Evolutionary conservation across 1,140 invertebrate genomes (phyloP), one percentile per base, ranked within the genome.

Genomic region (Apis laboriosa): DNA sequence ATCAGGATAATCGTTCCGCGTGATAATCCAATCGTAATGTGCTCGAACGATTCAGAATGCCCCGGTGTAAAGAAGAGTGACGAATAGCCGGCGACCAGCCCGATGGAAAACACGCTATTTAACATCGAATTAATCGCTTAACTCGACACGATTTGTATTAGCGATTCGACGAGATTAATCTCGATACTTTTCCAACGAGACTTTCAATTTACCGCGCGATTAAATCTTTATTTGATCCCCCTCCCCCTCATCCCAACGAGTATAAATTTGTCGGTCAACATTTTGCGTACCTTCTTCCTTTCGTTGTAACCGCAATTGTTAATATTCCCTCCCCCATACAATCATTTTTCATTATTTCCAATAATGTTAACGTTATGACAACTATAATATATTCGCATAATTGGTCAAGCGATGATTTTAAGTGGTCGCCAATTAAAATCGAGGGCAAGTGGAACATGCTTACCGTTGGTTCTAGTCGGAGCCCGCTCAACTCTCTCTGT

Each of bases 131-230:
- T 73, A 80, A 43, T 28, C 60, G 60, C 0, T 80, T 64, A 53
- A 72, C 49, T 9, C 49, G 13, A 53, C 49, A 63, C 24, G 24
- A n/a, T n/a, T n/a, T 17, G 19, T 68, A 28, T 43, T 79, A 61
- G 0, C 34, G 21, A 58, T 49, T 56, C 21, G 28, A 19, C 21
- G 34, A n/a, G 64, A 78, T 78, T 78, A 78, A 70, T 68, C 19
- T 12, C 21, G 28, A 28, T 15, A 49, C 43, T 56, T 77, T 77
- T 64, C 55, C 13, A 55, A 13, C 24, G 8, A 11, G 28, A 64
- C 43, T 77, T 67, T 75, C 43, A 61, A 75, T 75, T 75, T 75
- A 9, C 9, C 75, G 51, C 75, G 21, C 61, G 75, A 77, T 78
- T 78, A 58, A 68, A 49, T n/a, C 15, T 56, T 13, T 9, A 78